Conservation (phyloP, 2,113 vertebrate species). For the Lophochroa leadbeateri region DNA sequence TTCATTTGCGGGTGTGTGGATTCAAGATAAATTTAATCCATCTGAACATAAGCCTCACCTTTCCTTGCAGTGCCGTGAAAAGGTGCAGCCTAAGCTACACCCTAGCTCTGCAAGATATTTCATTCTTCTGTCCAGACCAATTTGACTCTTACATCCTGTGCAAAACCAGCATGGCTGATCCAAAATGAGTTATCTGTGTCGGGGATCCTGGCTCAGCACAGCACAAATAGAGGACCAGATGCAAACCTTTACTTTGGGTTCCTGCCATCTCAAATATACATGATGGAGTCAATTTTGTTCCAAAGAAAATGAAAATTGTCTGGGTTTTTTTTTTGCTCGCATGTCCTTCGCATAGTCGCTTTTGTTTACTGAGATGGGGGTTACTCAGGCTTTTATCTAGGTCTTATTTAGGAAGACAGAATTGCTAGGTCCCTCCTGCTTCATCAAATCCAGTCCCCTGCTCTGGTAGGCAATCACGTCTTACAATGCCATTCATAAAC, state of each 20-base stretch:
- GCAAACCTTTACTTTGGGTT: constrained; percentile 38
- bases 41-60: neutral
- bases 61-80: neutral
- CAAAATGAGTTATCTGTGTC: constrained; percentile 1
- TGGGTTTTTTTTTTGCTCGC: neutral
- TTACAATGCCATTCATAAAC: neutral
- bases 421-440: neutral
- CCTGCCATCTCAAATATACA: constrained; percentile 44
- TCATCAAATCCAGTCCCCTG: neutral
- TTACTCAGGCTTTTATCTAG: neutral
- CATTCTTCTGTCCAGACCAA: neutral
- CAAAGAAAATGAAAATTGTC: constrained; percentile 30
- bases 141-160: neutral
- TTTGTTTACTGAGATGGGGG: constrained; percentile 17
- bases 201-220: neutral
- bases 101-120: neutral
- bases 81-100: neutral
- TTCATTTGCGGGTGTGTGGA: neutral
- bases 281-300: constrained; percentile 39
- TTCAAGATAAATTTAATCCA: neutral
- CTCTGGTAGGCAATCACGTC: neutral
- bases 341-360: neutral
- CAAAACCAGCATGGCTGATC: neutral
- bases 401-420: neutral
- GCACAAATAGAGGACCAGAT: neutral